Evolutionary conservation across 37 sponge, comb jelly and placozoan genomes (phyloP).

Genomic region (Diacarnus erythraeanus): DNA sequence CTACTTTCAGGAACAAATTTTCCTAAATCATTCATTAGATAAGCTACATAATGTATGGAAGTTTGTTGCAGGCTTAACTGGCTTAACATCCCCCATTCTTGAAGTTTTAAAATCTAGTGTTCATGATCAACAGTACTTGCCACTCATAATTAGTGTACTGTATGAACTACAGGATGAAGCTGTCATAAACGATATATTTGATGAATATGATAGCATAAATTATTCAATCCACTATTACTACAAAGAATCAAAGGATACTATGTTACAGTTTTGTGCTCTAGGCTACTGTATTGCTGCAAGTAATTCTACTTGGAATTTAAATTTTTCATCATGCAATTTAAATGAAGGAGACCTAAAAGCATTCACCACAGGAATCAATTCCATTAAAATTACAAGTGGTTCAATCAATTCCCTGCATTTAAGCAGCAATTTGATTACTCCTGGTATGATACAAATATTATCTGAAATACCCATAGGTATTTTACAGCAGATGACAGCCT

Average conservation of each 20-base stretch:
- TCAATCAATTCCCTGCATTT: neutral
- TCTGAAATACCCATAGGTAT: neutral
- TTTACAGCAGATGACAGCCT: neutral
- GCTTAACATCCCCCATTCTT: neutral
- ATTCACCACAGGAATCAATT: neutral
- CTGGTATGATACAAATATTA: neutral
- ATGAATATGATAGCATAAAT: neutral
- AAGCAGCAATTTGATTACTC: neutral
- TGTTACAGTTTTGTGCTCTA: neutral
- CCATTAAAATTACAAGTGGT: neutral
- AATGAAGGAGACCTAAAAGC: neutral
- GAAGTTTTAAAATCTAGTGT: neutral
- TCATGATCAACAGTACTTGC: neutral
- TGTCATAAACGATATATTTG: neutral
- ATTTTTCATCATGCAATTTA: neutral
- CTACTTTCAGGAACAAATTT: neutral
- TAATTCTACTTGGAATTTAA: neutral
- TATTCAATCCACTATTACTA: neutral
- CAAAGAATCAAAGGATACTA: neutral
- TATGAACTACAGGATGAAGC: neutral
- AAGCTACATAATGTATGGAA: neutral
- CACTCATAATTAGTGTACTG: neutral
- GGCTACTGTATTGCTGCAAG: conserved; percentile 2
- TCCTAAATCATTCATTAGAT: neutral
- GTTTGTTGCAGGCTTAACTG: conserved; percentile 2